Evolutionary conservation across 2,113 vertebrate species (phyloP).

Genomic region (Eulacestoma nigropectus): DNA sequence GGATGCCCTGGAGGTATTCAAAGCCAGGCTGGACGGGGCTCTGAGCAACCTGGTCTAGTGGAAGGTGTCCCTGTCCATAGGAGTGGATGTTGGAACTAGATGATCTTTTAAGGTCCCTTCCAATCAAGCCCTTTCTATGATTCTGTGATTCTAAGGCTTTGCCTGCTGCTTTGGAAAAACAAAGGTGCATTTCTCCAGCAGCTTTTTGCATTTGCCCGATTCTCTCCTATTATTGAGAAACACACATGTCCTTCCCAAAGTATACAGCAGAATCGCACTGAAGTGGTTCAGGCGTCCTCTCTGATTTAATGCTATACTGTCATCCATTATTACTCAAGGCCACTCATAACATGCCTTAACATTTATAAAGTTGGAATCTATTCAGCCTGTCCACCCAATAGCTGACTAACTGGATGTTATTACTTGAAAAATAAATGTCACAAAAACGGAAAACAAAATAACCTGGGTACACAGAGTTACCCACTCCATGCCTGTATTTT

Average conservation of each 20-base stretch:
- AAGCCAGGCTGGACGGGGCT: background rate
- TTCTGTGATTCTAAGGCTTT: background rate
- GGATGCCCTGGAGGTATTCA: background rate
- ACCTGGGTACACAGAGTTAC: background rate
- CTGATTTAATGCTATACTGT: background rate
- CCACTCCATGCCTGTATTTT: background rate
- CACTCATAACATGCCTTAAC: background rate
- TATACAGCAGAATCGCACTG: background rate
- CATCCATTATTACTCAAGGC: constrained; percentile 20
- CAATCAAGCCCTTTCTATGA: background rate
- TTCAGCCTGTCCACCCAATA: constrained; percentile 22
- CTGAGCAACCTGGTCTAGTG: background rate
- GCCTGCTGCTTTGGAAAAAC: background rate
- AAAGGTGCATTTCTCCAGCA: background rate
- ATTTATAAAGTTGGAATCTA: background rate
- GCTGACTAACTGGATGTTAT: constrained; percentile 8
- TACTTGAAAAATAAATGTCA: background rate
- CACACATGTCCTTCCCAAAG: background rate
- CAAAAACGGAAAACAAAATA: background rate
- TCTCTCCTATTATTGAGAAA: background rate
- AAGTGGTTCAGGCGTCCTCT: background rate
- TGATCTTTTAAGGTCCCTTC: background rate
- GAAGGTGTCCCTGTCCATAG: background rate
- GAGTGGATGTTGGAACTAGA: background rate
- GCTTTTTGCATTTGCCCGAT: background rate